Conservation (phyloP, 2,888 invertebrate species). For the Phoenoteleia sp. region DNA sequence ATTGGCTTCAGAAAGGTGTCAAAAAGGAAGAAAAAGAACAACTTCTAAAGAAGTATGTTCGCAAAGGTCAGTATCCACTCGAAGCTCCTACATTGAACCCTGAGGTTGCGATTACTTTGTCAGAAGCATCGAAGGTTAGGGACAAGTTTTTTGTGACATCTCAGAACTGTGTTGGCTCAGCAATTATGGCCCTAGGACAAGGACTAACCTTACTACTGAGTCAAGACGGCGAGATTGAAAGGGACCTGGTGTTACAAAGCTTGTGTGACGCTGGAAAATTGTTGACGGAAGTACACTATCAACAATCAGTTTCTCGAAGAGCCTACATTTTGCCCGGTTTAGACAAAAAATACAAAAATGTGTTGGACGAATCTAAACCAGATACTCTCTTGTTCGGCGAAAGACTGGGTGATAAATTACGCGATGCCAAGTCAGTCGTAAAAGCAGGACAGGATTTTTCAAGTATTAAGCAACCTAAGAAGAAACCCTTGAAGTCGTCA, state of each 20-base stretch:
- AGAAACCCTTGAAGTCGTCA: not conserved
- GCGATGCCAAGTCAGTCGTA: not conserved
- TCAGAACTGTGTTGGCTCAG: not conserved
- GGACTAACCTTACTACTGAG: not conserved
- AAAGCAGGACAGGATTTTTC: constrained; percentile 16
- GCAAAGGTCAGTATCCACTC: not conserved
- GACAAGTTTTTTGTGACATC: not conserved
- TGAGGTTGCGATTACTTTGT: not conserved
- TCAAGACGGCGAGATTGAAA: not conserved
- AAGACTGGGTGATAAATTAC: not conserved
- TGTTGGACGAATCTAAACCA: not conserved
- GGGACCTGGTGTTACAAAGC: not conserved
- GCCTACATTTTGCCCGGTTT: not conserved
- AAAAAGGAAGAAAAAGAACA: not conserved
- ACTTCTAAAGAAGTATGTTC: not conserved
- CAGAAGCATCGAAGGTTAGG: not conserved
- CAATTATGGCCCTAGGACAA: not conserved
- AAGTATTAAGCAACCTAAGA: not conserved
- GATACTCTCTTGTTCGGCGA: not conserved
- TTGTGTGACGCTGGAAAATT: constrained; percentile 6
- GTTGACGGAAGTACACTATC: not conserved
- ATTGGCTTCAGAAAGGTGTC: not conserved
- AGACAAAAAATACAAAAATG: constrained; percentile 16
- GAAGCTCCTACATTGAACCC: constrained; percentile 18
- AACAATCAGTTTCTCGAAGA: not conserved